These are phyloP conservation scores for Dunckerocampus dactyliophorus DNA, from an alignment of 2,113 vertebrate genomes.

Conservation along the genomic window DNA sequence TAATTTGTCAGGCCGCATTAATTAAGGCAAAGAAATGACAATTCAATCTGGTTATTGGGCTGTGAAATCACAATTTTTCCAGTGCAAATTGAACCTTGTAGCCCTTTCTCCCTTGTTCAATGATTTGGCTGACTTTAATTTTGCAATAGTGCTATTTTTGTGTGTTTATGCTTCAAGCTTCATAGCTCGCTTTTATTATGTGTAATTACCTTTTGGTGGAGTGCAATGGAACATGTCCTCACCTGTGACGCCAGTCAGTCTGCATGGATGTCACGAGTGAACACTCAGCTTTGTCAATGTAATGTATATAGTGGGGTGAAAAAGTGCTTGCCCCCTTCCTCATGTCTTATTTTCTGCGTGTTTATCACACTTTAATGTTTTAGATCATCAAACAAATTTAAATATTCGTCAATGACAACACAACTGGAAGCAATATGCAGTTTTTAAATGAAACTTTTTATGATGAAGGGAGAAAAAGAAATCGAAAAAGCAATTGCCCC, in stretches of 20 bases:
- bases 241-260: slow-evolving; percentile 25
- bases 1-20: slow-evolving; percentile 1
- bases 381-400: no score
- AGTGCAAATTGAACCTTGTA: not conserved
- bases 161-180: slow-evolving; percentile 7
- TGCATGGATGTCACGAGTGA: slow-evolving; percentile 19
- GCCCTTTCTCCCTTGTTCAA: not conserved
- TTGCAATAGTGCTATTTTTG: slow-evolving; percentile 1
- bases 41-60: slow-evolving; percentile 3
- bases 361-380: no score
- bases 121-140: slow-evolving; percentile 6
- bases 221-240: slow-evolving; percentile 13
- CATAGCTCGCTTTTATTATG: slow-evolving; percentile 3
- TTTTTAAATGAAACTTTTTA: no score
- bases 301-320: no score
- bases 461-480: no score
- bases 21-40: slow-evolving; percentile 1
- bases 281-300: slow-evolving; percentile 16
- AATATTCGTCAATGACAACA: no score
- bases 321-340: no score
- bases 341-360: no score
- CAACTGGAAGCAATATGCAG: no score
- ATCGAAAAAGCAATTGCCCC: no score
- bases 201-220: slow-evolving; percentile 33
- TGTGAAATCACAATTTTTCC: slow-evolving; percentile 9